Evolutionary conservation across 2,113 vertebrate species (phyloP), one percentile per base, ranked within the genome.

Genomic region (Himantopus leucocephalus): DNA sequence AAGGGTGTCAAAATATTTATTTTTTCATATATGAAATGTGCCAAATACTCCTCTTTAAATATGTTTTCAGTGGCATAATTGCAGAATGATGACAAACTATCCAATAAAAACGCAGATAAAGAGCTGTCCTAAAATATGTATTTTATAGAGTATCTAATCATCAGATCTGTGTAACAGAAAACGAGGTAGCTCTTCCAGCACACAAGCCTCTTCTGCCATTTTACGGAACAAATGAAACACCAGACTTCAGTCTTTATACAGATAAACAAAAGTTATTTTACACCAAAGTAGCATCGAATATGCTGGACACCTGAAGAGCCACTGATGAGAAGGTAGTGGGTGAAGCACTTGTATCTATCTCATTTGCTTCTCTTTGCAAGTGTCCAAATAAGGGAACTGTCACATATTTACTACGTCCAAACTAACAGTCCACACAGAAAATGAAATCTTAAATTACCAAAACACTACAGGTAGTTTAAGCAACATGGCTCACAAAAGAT

Each of bases 11-110:
- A 89, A 97, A 90, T 73, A 94, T 48, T 83, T 91, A 66, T 74
- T 85, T 94, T 94, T 85, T 59, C 43, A 41, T 79, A 71, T 76
- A 92, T 83, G 32, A 87, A 90, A 88, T 50, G 41, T 79, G 75
- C 68, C 90, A 91, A 94, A 90, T 39, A 67, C 39, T 67, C 18
- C 37, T 91, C 27, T 92, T 88, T 30, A 97, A 87, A 84, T 67
- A 85, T 43, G 55, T 85, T 93, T 88, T 76, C 47, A 85, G 30
- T 8, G 56, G 15, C 71, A 55, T 78, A 93, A 92, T 59, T 71
- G 62, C 35, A 94, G 60, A 92, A 82, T 29, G 73, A 62, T 78
- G 43, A 81, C 26, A 90, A 95, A 72, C 48, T 50, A 93, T 12
- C 34, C 52, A 63, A 75, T 58, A 89, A 75, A 92, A 91, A 43